Evolutionary conservation across 2,888 invertebrate species (phyloP).

Genomic region (Eremobia ochroleuca): DNA sequence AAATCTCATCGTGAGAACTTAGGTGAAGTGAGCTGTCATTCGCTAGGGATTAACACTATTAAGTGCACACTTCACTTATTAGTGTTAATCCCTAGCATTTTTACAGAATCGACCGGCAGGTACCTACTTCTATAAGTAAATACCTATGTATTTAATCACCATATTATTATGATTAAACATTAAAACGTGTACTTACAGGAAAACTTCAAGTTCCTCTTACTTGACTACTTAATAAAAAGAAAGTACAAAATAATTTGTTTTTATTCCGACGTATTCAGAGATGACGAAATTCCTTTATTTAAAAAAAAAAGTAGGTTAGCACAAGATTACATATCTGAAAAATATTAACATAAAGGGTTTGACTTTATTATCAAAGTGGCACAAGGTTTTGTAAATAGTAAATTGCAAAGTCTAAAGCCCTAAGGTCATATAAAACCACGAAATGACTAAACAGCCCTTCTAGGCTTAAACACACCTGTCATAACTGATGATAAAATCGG

Average conservation of each 20-base stretch:
- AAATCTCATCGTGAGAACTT: too few species aligned
- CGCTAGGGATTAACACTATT: too few species aligned
- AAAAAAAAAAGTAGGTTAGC: background rate
- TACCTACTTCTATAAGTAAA: too few species aligned
- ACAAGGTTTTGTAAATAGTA: constrained; percentile 34
- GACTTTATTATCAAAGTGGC: constrained; percentile 28
- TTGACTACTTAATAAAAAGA: constrained; percentile 33
- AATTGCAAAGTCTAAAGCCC: constrained; percentile 12
- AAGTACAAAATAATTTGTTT: constrained; percentile 41
- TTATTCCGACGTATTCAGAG: background rate
- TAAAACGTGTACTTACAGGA: constrained; percentile 11
- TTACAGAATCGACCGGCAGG: too few species aligned
- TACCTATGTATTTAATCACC: background rate
- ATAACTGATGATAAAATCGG: constrained; percentile 4
- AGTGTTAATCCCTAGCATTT: too few species aligned
- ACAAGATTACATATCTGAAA: background rate
- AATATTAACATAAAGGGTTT: background rate
- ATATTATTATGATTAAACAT: constrained; percentile 28
- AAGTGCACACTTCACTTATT: too few species aligned
- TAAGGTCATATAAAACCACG: constrained; percentile 11
- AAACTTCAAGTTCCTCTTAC: constrained; percentile 46
- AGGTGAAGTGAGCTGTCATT: too few species aligned
- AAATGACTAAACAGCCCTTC: background rate
- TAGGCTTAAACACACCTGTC: background rate
- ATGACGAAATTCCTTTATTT: background rate